These are phyloP conservation scores for Acromyrmex echinatior DNA, from an alignment of 1,140 invertebrate genomes.

Conservation along the genomic window DNA sequence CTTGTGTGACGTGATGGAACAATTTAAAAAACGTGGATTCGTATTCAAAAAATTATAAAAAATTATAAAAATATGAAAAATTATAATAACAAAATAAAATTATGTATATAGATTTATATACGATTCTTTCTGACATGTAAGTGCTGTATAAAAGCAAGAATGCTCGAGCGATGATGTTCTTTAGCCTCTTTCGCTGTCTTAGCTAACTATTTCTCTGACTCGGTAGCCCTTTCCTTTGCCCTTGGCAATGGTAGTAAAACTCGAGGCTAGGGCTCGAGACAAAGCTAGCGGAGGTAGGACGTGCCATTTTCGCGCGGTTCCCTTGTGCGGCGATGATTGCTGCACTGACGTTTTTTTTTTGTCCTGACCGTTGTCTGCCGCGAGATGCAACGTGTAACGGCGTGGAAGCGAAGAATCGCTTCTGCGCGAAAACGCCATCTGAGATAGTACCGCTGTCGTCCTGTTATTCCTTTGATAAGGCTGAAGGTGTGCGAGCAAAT, in stretches of 20 bases:
- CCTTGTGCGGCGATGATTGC: conserved; percentile 63
- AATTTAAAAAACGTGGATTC: too few species aligned
- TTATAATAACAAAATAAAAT: neutral
- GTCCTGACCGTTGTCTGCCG: conserved; percentile 45
- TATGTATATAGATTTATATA: neutral
- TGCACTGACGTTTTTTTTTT: conserved; percentile 62
- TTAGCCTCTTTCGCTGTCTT: conserved; percentile 11
- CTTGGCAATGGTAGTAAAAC: conserved; percentile 46
- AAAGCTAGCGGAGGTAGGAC: conserved; percentile 42
- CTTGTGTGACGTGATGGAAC: too few species aligned
- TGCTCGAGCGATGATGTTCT: neutral
- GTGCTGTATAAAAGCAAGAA: neutral
- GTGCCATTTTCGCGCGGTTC: conserved; percentile 58
- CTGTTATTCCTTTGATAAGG: conserved; percentile 44
- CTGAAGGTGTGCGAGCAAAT: conserved; percentile 31
- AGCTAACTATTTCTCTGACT: neutral
- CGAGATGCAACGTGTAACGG: conserved; percentile 55
- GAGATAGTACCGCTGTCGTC: conserved; percentile 30
- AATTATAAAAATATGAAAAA: too few species aligned
- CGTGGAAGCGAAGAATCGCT: conserved; percentile 64
- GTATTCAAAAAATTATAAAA: too few species aligned
- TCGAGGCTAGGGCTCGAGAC: conserved; percentile 23
- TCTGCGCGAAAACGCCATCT: conserved; percentile 53
- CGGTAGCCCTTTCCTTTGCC: neutral
- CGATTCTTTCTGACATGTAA: neutral